These are phyloP conservation scores for Diplolepis rosae DNA, from an alignment of 2,888 invertebrate genomes.

Conservation along the genomic window DNA sequence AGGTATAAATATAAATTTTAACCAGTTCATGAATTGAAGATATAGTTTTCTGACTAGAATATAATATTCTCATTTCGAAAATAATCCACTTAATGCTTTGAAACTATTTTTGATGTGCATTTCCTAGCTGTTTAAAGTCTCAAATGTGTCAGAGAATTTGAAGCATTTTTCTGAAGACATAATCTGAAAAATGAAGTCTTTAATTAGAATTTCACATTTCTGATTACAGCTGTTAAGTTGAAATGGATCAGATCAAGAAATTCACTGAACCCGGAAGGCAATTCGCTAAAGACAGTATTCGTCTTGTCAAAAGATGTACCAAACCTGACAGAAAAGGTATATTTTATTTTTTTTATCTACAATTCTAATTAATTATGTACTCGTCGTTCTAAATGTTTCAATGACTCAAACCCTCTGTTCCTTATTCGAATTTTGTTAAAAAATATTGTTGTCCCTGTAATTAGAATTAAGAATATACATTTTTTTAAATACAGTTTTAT, in stretches of 20 bases:
- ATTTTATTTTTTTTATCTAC: constrained; percentile 14
- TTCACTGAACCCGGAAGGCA: constrained; percentile 96
- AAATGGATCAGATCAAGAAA: constrained; percentile 97
- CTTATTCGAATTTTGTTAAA: no score
- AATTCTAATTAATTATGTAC: no score
- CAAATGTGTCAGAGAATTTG: not conserved
- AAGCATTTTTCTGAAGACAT: not conserved
- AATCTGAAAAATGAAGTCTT: not conserved
- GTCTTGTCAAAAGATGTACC: constrained; percentile 98
- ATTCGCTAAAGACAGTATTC: constrained; percentile 98
- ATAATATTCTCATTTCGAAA: not conserved
- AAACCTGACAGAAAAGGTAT: constrained; percentile 98
- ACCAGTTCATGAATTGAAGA: not conserved
- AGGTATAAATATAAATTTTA: not conserved
- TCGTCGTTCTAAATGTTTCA: no score
- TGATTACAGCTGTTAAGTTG: constrained; percentile 14
- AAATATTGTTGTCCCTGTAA: no score
- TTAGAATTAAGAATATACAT: no score
- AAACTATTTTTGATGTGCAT: not conserved
- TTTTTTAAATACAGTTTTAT: no score
- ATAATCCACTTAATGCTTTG: not conserved
- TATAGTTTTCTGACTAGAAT: not conserved
- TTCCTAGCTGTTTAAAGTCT: not conserved
- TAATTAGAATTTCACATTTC: not conserved
- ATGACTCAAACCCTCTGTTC: no score